Base-by-base conservation (phyloP, 2,797 vertebrate genomes). In the Lycodopsis pacificus region DNA sequence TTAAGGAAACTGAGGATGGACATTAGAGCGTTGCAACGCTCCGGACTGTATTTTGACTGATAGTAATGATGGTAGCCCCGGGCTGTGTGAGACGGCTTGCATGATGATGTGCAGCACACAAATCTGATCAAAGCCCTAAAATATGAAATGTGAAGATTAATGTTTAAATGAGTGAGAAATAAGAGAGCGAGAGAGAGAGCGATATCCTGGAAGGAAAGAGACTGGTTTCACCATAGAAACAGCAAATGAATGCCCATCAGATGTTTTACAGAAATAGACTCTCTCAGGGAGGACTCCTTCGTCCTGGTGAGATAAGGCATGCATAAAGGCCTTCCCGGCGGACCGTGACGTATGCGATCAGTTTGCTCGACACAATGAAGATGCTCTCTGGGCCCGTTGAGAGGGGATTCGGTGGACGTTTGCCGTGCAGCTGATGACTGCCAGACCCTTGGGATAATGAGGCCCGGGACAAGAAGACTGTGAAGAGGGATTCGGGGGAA, bases 101-200 rank as follows among this genome's bases (percentile, higher is more conserved):
- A 89, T 93, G 87, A 74, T 88, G 89, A 93, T 92, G 84, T 66
- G 75, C 71, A 20, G 65, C 76, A 63, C 69, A 53, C 72, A 58
- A 63, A 82, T 36, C 70, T 89, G 92, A 93, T 94, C 94, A 94
- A 94, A 94, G 91, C 71, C 7, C 42, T 68, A 30, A 78, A 62
- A 84, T 73, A 92, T 86, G 66, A 89, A 85, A 83, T 80, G 76
- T 84, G 90, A 91, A 85, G 77, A 80, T 82, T 68, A 74, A 87
- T 81, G 79, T 89, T 83, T 83, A 87, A 88, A 88, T 75, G 46
- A 79, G 20, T 3, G 32, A 78, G 53, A 53, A 11, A 65, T 27
- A 54, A n/a, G 38, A 36, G 59, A 64, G 36, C 5, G 8, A 40
- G 17, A 27, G 38, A 38, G 59, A 64, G 36, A 8, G 9, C 40